Conservation (phyloP, 2,888 invertebrate species). For the Scaeva pyrastri region DNA sequence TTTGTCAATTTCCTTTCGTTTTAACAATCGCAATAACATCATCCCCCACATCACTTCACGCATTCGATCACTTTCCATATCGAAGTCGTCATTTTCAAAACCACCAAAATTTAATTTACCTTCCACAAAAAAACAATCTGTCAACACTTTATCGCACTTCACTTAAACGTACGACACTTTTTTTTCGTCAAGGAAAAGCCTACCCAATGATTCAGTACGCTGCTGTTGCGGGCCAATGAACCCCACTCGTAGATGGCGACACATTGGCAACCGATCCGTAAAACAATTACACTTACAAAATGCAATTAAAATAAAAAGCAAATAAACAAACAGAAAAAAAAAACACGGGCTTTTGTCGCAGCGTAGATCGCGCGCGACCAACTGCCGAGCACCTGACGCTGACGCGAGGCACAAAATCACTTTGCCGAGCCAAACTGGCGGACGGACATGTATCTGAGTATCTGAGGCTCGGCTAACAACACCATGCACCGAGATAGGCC, state of each 20-base stretch:
- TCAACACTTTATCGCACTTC: constrained; percentile 47
- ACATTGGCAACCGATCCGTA: constrained; percentile 60
- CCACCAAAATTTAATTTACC: constrained; percentile 43
- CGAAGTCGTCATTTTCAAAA: constrained; percentile 20
- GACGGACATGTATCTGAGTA: constrained; percentile 48
- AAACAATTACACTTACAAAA: constrained; percentile 60
- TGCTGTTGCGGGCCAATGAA: constrained; percentile 56
- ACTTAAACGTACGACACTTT: background rate
- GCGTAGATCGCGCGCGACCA: constrained; percentile 60
- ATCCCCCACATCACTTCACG: constrained; percentile 41
- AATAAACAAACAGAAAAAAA: constrained; percentile 18
- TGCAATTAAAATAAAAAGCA: constrained; percentile 24
- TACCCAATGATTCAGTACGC: constrained; percentile 53
- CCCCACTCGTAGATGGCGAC: constrained; percentile 56
- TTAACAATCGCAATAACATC: background rate
- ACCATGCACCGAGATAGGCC: constrained; percentile 43
- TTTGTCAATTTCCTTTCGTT: background rate
- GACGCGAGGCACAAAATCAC: constrained; percentile 64
- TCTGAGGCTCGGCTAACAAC: constrained; percentile 44
- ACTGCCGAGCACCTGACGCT: constrained; percentile 73
- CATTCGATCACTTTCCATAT: constrained; percentile 41
- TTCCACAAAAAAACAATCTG: constrained; percentile 31
- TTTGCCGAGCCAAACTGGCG: constrained; percentile 63
- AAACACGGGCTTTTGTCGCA: constrained; percentile 46
- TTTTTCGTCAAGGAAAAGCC: constrained; percentile 30